Evolutionary conservation across 2,888 invertebrate genomes (phyloP).

Genomic region (Julus scanicus): DNA sequence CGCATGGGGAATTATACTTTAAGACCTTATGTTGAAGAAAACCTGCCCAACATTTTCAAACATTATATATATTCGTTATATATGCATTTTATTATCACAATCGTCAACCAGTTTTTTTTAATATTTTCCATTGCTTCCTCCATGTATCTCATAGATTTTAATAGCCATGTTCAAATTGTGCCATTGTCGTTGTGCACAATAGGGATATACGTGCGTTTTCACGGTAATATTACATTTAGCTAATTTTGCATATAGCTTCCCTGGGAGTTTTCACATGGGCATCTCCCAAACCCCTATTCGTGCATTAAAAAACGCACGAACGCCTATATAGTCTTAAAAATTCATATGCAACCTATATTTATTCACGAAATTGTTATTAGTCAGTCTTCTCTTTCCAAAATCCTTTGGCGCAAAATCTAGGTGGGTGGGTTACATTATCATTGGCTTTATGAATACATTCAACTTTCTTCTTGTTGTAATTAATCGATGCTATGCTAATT

Average conservation of each 20-base stretch:
- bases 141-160: background rate
- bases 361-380: slow-evolving; percentile 9
- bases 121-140: background rate
- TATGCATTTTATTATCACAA: background rate
- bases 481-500: background rate
- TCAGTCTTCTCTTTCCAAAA: background rate
- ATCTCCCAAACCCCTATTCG: background rate
- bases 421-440: background rate
- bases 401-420: background rate
- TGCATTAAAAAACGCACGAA: background rate
- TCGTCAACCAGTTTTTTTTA: background rate
- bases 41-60: no score
- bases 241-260: background rate
- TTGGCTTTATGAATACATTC: background rate
- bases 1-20: no score
- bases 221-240: slow-evolving; percentile 3
- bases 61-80: background rate
- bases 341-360: slow-evolving; percentile 2
- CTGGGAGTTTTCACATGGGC: background rate
- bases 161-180: background rate
- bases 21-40: no score
- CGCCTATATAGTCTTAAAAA: background rate
- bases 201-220: background rate
- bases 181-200: background rate
- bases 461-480: slow-evolving; percentile 12